phyloP scores from a whole-genome alignment of 2,888 invertebrate species.

The Pollenia griseotomentosa region DNA sequence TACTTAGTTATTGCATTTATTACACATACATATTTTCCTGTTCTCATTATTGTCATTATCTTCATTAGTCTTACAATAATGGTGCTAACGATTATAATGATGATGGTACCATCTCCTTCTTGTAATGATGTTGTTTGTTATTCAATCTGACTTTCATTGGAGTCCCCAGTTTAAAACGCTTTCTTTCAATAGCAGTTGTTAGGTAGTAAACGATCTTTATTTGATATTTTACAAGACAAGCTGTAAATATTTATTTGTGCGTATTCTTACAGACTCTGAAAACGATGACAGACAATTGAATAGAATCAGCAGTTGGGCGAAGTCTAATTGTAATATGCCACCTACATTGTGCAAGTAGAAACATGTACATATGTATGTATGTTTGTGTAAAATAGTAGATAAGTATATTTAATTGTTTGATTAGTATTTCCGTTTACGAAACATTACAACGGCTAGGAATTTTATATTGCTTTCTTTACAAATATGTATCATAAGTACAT shows the following conservation, averaged over 20 bases:
- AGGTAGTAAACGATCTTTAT: slow-evolving; percentile 28
- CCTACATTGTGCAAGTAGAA: slow-evolving; percentile 39
- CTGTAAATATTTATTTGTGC: slow-evolving; percentile 27
- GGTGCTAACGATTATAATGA: slow-evolving; percentile 30
- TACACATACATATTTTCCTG: slow-evolving; percentile 28
- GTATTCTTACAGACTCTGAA: slow-evolving; percentile 26
- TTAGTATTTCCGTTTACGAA: slow-evolving; percentile 39
- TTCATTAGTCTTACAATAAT: slow-evolving; percentile 15
- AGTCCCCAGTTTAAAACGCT: not conserved
- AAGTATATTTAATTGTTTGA: not conserved
- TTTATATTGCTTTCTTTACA: not conserved
- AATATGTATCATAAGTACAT: not conserved
- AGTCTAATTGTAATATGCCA: slow-evolving; percentile 23
- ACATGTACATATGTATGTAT: not conserved
- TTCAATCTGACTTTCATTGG: slow-evolving; percentile 36
- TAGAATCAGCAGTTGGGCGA: not conserved
- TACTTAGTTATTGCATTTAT: not conserved
- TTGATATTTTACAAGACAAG: slow-evolving; percentile 19
- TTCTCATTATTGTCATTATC: slow-evolving; percentile 56
- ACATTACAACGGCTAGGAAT: not conserved
- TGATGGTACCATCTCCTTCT: not conserved
- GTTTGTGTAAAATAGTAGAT: too few species aligned
- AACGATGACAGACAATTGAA: not conserved
- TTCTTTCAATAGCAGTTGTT: not conserved
- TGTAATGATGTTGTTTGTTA: slow-evolving; percentile 16